Conservation (phyloP, 2,888 invertebrate species). For the Campoplex nolae region DNA sequence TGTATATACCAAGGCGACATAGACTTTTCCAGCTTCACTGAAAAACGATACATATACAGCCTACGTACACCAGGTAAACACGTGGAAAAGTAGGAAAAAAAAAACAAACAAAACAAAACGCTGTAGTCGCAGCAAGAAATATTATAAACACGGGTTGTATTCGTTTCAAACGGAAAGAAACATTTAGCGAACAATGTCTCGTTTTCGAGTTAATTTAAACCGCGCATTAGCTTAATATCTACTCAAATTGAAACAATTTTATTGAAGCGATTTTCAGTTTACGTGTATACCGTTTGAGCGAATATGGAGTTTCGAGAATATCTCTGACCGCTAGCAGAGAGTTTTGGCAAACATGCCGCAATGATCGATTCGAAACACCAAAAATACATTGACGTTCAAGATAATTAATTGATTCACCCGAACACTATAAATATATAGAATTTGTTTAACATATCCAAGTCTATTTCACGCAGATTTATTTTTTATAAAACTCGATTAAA, state of each 20-base stretch:
- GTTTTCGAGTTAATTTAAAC: not conserved
- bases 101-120: too few species aligned
- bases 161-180: not conserved
- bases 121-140: not conserved
- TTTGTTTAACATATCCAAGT: not conserved
- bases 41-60: constrained; percentile 6
- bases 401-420: not conserved
- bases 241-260: not conserved
- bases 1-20: constrained; percentile 27
- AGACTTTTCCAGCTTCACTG: constrained; percentile 19
- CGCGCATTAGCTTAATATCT: not conserved
- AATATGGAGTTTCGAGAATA: not conserved
- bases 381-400: not conserved
- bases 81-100: not conserved
- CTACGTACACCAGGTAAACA: not conserved
- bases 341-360: not conserved
- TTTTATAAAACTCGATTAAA: not conserved
- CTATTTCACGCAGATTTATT: not conserved
- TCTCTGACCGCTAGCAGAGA: not conserved
- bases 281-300: not conserved
- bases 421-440: not conserved
- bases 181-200: not conserved
- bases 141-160: not conserved
- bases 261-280: too few species aligned
- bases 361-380: not conserved